phyloP scores from a whole-genome alignment of 1,140 invertebrate genomes.

The Orussus abietinus region DNA sequence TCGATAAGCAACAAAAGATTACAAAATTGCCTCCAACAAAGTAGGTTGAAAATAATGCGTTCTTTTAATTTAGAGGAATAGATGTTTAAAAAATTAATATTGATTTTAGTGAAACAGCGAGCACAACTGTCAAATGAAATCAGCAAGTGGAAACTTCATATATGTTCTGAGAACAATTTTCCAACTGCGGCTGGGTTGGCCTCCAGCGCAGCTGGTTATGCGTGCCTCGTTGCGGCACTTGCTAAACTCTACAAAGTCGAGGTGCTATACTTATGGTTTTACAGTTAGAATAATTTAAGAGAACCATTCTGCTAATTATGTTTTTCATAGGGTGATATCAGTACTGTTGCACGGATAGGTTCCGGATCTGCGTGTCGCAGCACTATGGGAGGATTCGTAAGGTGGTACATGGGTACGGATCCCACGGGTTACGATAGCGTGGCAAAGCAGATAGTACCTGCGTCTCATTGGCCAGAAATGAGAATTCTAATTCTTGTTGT shows the following conservation, averaged over 20 bases:
- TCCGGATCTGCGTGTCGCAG: conserved; percentile 97
- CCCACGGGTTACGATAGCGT: conserved; percentile 78
- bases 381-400: conserved; percentile 88
- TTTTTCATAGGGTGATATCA: conserved; percentile 65
- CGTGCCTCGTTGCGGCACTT: conserved; percentile 75
- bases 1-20: conserved; percentile 69
- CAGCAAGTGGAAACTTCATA: conserved; percentile 72
- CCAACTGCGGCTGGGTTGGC: conserved; percentile 97
- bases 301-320: too few relatives aligned
- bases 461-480: conserved; percentile 87
- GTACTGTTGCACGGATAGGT: conserved; percentile 77
- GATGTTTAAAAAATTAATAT: conserved; percentile 10
- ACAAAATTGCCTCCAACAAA: conserved; percentile 73
- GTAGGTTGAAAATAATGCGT: conserved; percentile 52
- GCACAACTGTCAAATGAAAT: conserved; percentile 41
- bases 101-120: conserved; percentile 46
- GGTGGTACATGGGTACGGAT: conserved; percentile 74
- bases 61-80: conserved; percentile 7
- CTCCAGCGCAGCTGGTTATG: conserved; percentile 97
- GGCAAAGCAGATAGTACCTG: conserved; percentile 69
- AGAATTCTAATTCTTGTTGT: conserved; percentile 86
- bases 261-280: conserved; percentile 23
- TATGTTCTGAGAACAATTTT: conserved; percentile 96
- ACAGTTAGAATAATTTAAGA: conserved; percentile 3
- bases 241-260: conserved; percentile 73